These are phyloP conservation scores for Myrmecophaga tridactyla DNA, from an alignment of 2,113 vertebrate species.

Conservation along the genomic window DNA sequence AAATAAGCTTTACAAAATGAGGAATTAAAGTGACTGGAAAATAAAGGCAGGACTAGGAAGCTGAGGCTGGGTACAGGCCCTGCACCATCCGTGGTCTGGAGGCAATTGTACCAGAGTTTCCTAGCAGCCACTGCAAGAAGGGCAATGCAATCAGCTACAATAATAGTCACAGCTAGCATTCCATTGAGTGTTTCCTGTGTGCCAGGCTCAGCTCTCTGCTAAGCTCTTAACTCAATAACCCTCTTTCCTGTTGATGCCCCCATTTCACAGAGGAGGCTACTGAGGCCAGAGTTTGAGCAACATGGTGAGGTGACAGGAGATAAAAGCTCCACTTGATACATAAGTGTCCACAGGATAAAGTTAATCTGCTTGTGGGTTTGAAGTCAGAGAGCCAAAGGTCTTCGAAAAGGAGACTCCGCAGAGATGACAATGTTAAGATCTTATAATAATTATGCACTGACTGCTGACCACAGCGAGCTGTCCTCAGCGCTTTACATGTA, in stretches of 20 bases:
- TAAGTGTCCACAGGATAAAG: not conserved
- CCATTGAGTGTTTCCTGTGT: not conserved
- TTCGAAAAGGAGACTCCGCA: not conserved
- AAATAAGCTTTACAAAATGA: not conserved
- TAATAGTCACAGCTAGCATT: not conserved
- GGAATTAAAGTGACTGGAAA: not conserved
- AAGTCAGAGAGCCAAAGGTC: not conserved
- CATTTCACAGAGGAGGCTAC: no score
- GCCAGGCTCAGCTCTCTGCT: not conserved
- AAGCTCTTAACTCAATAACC: not conserved
- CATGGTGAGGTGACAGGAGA: not conserved
- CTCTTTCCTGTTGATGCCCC: not conserved
- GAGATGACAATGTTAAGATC: not conserved
- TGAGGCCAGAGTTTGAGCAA: no score
- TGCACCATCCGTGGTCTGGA: not conserved
- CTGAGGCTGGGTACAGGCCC: not conserved
- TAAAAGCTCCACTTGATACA: not conserved
- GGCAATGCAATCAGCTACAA: not conserved
- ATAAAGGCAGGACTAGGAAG: not conserved
- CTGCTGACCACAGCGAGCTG: not conserved
- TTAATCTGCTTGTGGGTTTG: not conserved
- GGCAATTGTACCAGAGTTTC: not conserved
- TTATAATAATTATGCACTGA: no score
- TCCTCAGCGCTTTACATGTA: not conserved
- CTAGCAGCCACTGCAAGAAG: not conserved